These are phyloP conservation scores for Saccopteryx leptura DNA, from an alignment of 2,113 vertebrate genomes.

Conservation along the genomic window DNA sequence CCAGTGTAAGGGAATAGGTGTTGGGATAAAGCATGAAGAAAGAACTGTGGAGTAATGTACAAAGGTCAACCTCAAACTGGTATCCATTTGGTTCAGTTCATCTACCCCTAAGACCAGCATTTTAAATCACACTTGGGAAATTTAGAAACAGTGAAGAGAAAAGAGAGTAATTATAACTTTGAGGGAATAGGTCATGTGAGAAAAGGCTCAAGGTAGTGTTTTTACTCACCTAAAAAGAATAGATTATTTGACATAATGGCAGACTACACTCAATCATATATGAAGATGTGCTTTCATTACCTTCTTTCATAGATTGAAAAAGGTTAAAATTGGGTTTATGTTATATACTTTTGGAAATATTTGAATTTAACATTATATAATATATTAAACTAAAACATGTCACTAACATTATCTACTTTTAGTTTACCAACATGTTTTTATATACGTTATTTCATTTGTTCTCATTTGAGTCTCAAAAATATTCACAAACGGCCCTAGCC, in stretches of 20 bases:
- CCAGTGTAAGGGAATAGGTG: background rate
- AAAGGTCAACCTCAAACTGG: background rate
- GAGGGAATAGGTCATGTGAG: background rate
- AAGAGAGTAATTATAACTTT: background rate
- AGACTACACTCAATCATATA: background rate
- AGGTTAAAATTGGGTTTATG: slow-evolving; percentile 40
- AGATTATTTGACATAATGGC: background rate
- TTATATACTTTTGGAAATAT: slow-evolving; percentile 32
- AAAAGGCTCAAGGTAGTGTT: background rate
- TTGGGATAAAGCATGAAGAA: background rate
- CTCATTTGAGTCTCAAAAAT: slow-evolving; percentile 42
- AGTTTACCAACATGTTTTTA: slow-evolving; percentile 1
- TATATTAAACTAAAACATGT: background rate
- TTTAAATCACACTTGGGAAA: slow-evolving; percentile 1
- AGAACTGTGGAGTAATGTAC: background rate
- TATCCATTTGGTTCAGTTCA: background rate
- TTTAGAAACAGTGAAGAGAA: background rate
- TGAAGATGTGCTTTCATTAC: background rate
- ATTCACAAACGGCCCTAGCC: no score
- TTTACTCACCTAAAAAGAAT: background rate
- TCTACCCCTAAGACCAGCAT: background rate
- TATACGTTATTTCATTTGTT: slow-evolving; percentile 8
- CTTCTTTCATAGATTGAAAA: background rate
- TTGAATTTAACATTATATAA: background rate
- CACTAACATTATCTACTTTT: background rate